phyloP scores from a whole-genome alignment of 1,140 invertebrate species.

The Mycetomoellerius zeteki region DNA sequence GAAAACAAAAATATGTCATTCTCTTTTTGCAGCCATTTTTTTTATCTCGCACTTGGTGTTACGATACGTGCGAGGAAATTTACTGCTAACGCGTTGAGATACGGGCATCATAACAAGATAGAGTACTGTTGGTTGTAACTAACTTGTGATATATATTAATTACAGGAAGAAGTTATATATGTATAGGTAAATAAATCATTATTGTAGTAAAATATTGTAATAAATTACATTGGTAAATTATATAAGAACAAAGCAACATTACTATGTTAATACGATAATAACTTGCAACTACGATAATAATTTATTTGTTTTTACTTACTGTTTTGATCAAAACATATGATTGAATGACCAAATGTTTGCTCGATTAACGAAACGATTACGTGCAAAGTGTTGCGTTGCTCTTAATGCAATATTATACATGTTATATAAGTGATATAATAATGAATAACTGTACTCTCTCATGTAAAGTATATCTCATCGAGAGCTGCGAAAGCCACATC shows the following conservation, averaged over 20 bases:
- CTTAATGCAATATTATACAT: not conserved
- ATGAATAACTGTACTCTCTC: not conserved
- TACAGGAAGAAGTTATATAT: not conserved
- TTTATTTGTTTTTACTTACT: not conserved
- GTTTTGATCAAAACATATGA: not conserved
- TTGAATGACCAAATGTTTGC: not conserved
- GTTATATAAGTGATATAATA: slow-evolving; percentile 13
- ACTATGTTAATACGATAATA: slow-evolving; percentile 1
- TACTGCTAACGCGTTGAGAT: not conserved
- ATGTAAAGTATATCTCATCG: slow-evolving; percentile 40
- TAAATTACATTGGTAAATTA: not conserved
- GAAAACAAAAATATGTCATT: slow-evolving; percentile 40
- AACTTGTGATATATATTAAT: slow-evolving; percentile 10
- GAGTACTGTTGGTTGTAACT: not conserved
- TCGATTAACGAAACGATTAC: slow-evolving; percentile 5
- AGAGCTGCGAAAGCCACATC: slow-evolving; percentile 6
- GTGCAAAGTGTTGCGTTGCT: not conserved
- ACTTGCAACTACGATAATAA: no score
- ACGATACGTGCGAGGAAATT: slow-evolving; percentile 39
- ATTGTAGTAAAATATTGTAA: not conserved
- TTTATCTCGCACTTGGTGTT: not conserved
- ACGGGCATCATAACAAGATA: not conserved
- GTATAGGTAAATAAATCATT: slow-evolving; percentile 16
- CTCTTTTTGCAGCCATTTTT: slow-evolving; percentile 26
- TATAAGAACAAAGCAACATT: slow-evolving; percentile 21